Evolutionary conservation across 2,113 vertebrate species (phyloP), one percentile per base, ranked within the genome.

Genomic region (Coregonus clupeaformis): DNA sequence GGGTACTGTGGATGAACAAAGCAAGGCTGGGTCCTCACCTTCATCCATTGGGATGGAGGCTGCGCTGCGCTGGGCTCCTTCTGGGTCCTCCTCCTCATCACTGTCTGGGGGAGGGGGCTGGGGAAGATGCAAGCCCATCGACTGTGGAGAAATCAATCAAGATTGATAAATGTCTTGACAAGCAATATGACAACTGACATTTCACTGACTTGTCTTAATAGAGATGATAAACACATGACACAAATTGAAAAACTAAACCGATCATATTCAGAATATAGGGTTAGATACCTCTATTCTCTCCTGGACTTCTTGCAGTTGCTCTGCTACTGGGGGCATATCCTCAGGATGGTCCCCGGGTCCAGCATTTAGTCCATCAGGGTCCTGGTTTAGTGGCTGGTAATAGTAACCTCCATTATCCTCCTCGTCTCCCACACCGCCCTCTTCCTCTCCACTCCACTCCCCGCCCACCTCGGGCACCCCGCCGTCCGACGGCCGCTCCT

Each of bases 41-140:
- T 90, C 90, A 18, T 99, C 97, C 97, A 99, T 99, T 32, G 97
- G 97, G 83, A 99, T 98, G 60, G 97, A 98, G 25, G 91, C 93
- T 22, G 76, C 90, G 82, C 91, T 95, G 81, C 86, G 88, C 72
- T 81, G 68, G 0, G 94, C 94, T 32, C 86, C 93, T 59, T 88
- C 94, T 0, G 91, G 88, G 25, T 91, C 94, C 0, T 91, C 94
- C 0, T 91, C 94, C 73, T 98, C 96, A 0, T 97, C 96, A 1
- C 94, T 97, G 79, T 98, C 95, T 1, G 91, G 80, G 2, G 95
- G 92, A 1, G 96, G 97, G 2, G 93, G 89, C 75, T 96, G 95
- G 20, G 97, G 97, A 57, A 99, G 92, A 82, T 96, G 95, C 68
- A 98, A 90, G 9, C 97, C 93, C 95, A 99, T 91, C 81, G 95